Conservation (phyloP, 2,113 vertebrate genomes). For the Donacobius atricapilla region DNA sequence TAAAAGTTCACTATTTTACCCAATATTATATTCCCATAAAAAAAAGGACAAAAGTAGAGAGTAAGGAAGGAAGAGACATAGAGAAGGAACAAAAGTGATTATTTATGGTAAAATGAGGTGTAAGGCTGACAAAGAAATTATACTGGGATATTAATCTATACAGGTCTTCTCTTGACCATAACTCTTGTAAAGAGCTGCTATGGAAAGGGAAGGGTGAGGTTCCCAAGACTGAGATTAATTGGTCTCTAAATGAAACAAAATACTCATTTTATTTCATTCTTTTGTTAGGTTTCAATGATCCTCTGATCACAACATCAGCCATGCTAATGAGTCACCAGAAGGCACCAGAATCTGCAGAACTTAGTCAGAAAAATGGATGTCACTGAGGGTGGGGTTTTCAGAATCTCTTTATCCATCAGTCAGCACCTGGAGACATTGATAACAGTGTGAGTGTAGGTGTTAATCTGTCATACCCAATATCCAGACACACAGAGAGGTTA, state of each 20-base stretch:
- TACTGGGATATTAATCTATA: not conserved
- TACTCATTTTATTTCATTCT: not conserved
- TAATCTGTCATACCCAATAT: not conserved
- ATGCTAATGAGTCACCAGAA: not conserved
- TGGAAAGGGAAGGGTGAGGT: not conserved
- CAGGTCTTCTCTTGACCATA: not conserved
- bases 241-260: not conserved
- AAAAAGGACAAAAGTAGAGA: not conserved
- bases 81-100: not conserved
- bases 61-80: not conserved
- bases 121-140: not conserved
- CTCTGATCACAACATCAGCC: not conserved
- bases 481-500: not conserved
- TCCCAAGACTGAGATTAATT: not conserved
- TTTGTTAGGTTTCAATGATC: not conserved
- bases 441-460: not conserved
- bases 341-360: not conserved
- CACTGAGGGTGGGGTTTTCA: not conserved
- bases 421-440: not conserved
- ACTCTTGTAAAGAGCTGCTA: not conserved
- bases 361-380: not conserved
- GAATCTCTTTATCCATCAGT: not conserved
- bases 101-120: not conserved
- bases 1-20: not conserved
- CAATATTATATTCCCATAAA: not conserved